Conservation (phyloP, 1,140 invertebrate genomes). For the Archegozetes longisetosus region DNA sequence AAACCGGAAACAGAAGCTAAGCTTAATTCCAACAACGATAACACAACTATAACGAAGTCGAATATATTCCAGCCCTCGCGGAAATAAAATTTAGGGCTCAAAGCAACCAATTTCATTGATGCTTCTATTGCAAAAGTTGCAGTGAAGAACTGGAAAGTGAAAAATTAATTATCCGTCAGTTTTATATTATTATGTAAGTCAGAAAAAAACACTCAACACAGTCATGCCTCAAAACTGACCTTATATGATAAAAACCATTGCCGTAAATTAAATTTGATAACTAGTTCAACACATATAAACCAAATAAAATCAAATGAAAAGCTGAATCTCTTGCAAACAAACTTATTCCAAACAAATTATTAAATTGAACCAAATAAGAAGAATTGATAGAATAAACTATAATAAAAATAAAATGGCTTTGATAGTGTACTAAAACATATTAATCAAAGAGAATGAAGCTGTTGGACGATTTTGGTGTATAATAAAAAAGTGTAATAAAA, state of each 20-base stretch:
- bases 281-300: no score
- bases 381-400: no score
- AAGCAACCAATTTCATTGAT: slow-evolving; percentile 82
- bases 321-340: no score
- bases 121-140: slow-evolving; percentile 94
- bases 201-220: no score
- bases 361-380: no score
- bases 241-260: no score
- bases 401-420: no score
- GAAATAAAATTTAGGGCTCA: slow-evolving; percentile 94
- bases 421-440: no score
- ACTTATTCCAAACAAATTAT: no score
- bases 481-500: no score
- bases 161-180: slow-evolving; percentile 1
- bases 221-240: background rate
- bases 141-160: slow-evolving; percentile 61
- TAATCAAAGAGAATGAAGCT: background rate
- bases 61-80: slow-evolving; percentile 99
- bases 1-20: slow-evolving; percentile 84
- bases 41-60: slow-evolving; percentile 91
- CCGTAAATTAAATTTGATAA: no score
- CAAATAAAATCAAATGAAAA: no score
- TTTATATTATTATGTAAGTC: slow-evolving; percentile 1
- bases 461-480: background rate
- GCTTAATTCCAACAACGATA: slow-evolving; percentile 81